A percentile compares a stretch with the other conserved stretches of the same genome.
phyloP scores from a whole-genome alignment of 2,888 invertebrate genomes.

The Cantharis lateralis region DNA sequence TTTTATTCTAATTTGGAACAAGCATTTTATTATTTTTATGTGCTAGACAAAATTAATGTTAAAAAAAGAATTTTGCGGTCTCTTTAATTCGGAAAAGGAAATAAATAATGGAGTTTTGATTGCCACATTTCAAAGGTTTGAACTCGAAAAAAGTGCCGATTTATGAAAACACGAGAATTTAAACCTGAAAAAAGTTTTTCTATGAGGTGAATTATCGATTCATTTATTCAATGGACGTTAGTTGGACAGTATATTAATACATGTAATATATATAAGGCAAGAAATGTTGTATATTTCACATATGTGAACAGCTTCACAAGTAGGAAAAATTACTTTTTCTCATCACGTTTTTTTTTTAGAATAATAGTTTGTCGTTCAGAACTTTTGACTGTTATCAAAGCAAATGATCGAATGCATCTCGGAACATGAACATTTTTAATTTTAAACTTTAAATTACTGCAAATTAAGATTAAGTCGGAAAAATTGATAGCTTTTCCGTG shows the following conservation, averaged over 20 bases:
- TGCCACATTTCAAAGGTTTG: neutral
- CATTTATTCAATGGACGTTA: slow-evolving; percentile 1
- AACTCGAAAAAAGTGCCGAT: neutral
- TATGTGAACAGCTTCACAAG: slow-evolving; percentile 1
- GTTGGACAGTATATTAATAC: slow-evolving; percentile 1
- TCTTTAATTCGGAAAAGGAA: neutral
- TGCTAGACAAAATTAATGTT: neutral
- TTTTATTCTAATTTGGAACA: neutral
- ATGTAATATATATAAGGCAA: neutral
- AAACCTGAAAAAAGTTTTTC: neutral
- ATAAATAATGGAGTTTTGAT: neutral
- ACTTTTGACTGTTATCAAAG: neutral
- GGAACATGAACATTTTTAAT: neutral
- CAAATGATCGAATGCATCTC: neutral
- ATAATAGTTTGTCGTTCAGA: slow-evolving; percentile 6
- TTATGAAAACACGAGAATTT: neutral
- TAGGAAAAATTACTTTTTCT: slow-evolving; percentile 3
- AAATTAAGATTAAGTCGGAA: neutral
- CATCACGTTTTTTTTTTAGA: slow-evolving; percentile 7
- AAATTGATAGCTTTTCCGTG: neutral
- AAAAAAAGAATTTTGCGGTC: neutral
- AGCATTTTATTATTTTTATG: neutral
- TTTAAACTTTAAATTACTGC: neutral
- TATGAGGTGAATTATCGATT: neutral
- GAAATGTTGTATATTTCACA: slow-evolving; percentile 1